A percentile compares a stretch with the other conserved stretches of the same genome.
Conservation (phyloP, 2,797 vertebrate genomes). For the Babyrousa celebensis region DNA sequence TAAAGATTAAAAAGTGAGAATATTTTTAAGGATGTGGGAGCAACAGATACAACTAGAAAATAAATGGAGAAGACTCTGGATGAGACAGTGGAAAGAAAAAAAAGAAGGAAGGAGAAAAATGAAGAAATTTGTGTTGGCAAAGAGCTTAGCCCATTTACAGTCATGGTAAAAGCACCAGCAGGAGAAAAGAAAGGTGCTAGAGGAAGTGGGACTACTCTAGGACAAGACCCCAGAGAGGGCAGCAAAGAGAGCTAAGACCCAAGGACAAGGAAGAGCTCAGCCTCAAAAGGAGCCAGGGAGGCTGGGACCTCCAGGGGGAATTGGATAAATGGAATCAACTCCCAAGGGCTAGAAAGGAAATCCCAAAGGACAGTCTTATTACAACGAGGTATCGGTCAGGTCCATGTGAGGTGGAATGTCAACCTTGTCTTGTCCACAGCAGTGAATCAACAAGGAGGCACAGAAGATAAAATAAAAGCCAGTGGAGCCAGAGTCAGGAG, state of each 20-base stretch:
- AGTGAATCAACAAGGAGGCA: background rate
- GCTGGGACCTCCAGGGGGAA: no score
- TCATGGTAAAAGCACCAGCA: background rate
- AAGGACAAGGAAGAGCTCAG: background rate
- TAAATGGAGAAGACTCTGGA: background rate
- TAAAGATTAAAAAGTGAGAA: background rate
- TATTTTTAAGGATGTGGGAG: background rate
- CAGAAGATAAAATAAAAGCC: background rate
- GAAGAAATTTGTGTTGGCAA: background rate
- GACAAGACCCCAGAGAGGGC: background rate
- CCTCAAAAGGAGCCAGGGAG: background rate
- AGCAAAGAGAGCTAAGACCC: background rate
- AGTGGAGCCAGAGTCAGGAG: background rate
- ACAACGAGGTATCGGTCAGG: background rate
- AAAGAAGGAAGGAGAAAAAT: background rate
- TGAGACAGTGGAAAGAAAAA: background rate
- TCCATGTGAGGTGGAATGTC: background rate
- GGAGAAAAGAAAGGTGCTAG: background rate
- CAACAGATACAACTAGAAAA: background rate
- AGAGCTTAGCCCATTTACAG: background rate
- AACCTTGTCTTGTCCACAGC: no score
- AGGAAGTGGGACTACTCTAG: background rate
- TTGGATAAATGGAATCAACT: background rate
- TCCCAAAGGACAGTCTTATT: background rate
- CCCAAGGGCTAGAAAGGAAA: background rate